A percentile compares a stretch with the other conserved stretches of the same genome.
These are phyloP conservation scores for Microcebus tavaratra DNA, from an alignment of 2,113 vertebrate genomes.

Conservation along the genomic window DNA sequence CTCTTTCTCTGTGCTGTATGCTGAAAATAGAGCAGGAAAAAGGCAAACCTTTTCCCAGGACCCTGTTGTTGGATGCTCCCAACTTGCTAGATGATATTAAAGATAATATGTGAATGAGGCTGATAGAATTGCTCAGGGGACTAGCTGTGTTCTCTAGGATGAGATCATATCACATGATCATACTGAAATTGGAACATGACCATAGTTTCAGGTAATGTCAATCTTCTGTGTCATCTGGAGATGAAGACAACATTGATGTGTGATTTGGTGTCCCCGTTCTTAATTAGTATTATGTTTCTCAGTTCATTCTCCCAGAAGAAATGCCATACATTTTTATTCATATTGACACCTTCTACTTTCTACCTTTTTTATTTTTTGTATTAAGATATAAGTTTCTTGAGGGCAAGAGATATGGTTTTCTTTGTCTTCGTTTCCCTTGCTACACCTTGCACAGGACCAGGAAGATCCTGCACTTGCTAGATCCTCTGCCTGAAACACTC, in stretches of 20 bases:
- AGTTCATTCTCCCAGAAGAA: background rate
- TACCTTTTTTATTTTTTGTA: background rate
- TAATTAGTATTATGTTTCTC: background rate
- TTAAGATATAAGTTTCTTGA: background rate
- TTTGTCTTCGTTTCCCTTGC: background rate
- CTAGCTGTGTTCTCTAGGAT: background rate
- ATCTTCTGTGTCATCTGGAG: background rate
- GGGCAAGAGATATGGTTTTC: background rate
- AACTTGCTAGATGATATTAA: background rate
- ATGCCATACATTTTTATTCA: background rate
- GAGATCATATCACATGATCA: background rate
- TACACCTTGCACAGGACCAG: background rate
- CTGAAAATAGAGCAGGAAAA: background rate
- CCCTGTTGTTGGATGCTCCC: background rate
- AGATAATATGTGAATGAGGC: background rate
- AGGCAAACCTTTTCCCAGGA: background rate
- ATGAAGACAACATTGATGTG: background rate
- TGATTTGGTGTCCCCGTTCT: background rate
- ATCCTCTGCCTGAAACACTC: background rate
- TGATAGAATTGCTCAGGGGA: background rate
- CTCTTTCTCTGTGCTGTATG: background rate
- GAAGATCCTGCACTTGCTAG: background rate
- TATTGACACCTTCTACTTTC: background rate
- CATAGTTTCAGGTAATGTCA: background rate
- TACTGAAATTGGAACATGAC: background rate